Evolutionary conservation across 2,797 vertebrate genomes (phyloP).

Genomic region (Onychomys leucogaster): DNA sequence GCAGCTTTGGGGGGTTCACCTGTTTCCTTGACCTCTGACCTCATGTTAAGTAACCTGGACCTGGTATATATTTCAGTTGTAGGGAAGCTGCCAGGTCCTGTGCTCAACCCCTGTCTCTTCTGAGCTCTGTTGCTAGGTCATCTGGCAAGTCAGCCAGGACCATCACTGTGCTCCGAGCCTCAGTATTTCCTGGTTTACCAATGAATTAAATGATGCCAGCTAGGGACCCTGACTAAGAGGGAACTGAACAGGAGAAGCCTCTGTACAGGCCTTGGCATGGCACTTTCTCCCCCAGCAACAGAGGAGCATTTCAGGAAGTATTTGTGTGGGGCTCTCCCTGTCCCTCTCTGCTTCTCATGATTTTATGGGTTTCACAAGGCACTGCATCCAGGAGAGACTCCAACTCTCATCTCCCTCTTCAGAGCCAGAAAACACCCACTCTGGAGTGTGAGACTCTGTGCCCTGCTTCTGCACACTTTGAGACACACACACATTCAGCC

Average conservation of each 20-base stretch:
- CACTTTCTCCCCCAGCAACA: no score
- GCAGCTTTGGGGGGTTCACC: neutral
- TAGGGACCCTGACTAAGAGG: neutral
- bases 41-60: neutral
- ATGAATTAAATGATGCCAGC: neutral
- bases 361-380: neutral
- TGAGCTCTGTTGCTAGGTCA: neutral
- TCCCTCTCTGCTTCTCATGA: neutral
- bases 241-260: neutral
- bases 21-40: neutral
- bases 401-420: fast-evolving
- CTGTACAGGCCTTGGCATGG: neutral
- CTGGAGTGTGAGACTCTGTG: no score
- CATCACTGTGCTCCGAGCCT: neutral
- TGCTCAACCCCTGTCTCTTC: neutral
- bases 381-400: fast-evolving
- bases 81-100: neutral
- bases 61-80: neutral
- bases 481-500: neutral
- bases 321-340: neutral
- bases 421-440: neutral
- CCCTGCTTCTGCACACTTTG: fast-evolving
- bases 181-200: neutral
- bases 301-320: neutral
- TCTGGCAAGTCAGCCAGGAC: neutral